Percentiles rank a stretch among this genome's conserved stretches.
These are phyloP conservation scores for Cotesia vestalis DNA, from an alignment of 1,140 invertebrate species.

Conservation along the genomic window DNA sequence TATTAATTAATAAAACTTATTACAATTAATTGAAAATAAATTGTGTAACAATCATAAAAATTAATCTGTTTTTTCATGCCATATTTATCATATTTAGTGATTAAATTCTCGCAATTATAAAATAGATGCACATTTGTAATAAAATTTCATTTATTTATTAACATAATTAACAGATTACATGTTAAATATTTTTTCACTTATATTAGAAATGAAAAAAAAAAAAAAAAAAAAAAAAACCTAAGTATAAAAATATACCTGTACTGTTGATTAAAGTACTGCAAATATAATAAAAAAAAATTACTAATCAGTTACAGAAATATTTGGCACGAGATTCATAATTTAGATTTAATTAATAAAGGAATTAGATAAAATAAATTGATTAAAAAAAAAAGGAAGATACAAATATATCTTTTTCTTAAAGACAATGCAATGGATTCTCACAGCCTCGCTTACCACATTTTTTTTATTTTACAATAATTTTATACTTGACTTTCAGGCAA, in stretches of 20 bases:
- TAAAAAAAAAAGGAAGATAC: neutral
- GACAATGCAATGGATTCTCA: constrained; percentile 8
- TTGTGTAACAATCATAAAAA: no score
- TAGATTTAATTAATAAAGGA: neutral
- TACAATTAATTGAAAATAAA: no score
- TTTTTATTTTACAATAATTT: neutral
- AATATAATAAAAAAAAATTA: neutral
- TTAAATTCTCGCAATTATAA: constrained; percentile 27
- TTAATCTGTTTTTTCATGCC: no score
- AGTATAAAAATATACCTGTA: constrained; percentile 13
- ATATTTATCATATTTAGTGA: no score
- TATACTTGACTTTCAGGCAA: neutral
- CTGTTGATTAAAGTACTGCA: constrained; percentile 2
- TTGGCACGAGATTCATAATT: constrained; percentile 11
- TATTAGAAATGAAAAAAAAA: neutral
- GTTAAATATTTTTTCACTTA: neutral
- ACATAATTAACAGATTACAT: constrained; percentile 7
- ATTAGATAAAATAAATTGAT: neutral
- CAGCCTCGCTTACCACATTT: constrained; percentile 4
- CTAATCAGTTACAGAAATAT: constrained; percentile 1
- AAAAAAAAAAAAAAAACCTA: neutral
- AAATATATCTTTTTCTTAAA: neutral
- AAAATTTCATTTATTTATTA: constrained; percentile 1
- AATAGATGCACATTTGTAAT: constrained; percentile 12
- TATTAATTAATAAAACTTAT: no score